phyloP scores from a whole-genome alignment of 2,888 invertebrate genomes.

The Perdita meconis region DNA sequence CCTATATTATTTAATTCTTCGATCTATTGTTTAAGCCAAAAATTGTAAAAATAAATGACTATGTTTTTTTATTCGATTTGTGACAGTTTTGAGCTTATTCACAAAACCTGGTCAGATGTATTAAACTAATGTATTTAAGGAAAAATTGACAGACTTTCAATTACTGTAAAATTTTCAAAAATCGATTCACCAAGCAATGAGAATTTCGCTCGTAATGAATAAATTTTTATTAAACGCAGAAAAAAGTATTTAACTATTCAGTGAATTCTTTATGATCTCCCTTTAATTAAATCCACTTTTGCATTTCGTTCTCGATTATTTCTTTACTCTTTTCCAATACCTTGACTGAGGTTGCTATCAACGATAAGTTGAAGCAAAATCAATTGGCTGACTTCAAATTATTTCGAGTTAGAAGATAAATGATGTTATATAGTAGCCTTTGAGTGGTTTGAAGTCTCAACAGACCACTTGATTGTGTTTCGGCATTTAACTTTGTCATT shows the following conservation, averaged over 20 bases:
- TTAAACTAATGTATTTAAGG: neutral
- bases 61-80: constrained; percentile 29
- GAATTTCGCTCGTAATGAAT: neutral
- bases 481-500: too few species aligned
- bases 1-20: constrained; percentile 38
- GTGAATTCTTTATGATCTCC: neutral
- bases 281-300: neutral
- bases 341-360: neutral
- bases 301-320: neutral
- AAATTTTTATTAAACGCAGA: neutral
- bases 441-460: too few species aligned
- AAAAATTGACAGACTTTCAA: neutral
- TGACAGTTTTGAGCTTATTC: constrained; percentile 5
- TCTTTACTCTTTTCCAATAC: neutral
- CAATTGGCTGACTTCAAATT: neutral
- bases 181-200: neutral
- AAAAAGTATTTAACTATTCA: neutral
- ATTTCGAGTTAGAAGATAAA: too few species aligned
- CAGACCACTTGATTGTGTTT: neutral
- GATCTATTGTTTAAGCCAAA: constrained; percentile 17
- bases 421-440: too few species aligned
- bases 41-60: constrained; percentile 18
- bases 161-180: neutral
- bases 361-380: neutral
- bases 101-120: neutral